These are phyloP conservation scores for Pocillopora verrucosa DNA, from an alignment of 64 coral and sea anemone genomes.

Conservation along the genomic window DNA sequence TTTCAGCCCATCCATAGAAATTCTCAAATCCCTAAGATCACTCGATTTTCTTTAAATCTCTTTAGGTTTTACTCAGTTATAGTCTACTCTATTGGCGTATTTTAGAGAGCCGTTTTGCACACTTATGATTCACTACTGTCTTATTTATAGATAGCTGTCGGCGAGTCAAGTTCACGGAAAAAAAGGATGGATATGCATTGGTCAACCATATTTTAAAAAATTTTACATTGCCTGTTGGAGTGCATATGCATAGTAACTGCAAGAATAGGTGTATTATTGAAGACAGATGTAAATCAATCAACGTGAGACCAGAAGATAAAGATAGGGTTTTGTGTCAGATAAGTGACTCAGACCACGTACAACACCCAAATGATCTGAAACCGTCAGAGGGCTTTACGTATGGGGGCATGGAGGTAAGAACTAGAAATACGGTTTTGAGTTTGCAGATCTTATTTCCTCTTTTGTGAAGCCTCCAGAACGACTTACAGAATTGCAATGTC, in stretches of 20 bases:
- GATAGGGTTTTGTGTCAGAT: background rate
- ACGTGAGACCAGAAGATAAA: background rate
- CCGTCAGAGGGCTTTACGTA: background rate
- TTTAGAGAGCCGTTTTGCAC: too few species aligned
- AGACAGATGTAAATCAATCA: background rate
- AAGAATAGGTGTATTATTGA: background rate
- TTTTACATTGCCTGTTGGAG: background rate
- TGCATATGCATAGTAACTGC: background rate
- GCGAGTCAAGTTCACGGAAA: background rate
- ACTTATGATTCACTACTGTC: too few species aligned
- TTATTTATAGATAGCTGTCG: background rate
- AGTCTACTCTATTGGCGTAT: too few species aligned
- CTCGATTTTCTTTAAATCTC: too few species aligned
- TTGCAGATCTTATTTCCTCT: too few species aligned
- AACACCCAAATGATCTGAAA: background rate
- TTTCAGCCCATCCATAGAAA: too few species aligned
- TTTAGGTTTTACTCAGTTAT: too few species aligned
- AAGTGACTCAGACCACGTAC: background rate
- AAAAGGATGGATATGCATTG: background rate
- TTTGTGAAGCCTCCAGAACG: too few species aligned
- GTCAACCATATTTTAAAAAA: too few species aligned
- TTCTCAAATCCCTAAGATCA: too few species aligned
- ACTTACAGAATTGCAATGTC: too few species aligned
- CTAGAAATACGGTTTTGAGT: too few species aligned
- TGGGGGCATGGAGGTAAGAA: background rate